Percentiles rank a stretch among this genome's conserved stretches.
phyloP scores from a whole-genome alignment of 2,888 invertebrate genomes.

The Apamea crenata region DNA sequence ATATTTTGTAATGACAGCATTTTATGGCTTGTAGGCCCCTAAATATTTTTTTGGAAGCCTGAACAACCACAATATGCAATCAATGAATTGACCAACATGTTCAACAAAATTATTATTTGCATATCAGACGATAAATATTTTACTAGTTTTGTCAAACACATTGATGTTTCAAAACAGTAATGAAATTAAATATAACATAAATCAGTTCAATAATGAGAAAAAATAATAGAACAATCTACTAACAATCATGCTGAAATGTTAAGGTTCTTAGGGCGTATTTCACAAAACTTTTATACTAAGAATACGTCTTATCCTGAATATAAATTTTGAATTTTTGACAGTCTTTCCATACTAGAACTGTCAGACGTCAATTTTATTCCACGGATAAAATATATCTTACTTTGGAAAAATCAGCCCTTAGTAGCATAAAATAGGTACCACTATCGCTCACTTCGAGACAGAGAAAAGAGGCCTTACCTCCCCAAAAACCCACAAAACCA shows the following conservation, averaged over 20 bases:
- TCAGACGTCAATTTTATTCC: neutral
- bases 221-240: neutral
- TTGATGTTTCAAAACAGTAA: neutral
- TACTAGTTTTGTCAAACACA: neutral
- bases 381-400: neutral
- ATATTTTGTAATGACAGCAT: neutral
- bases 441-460: neutral
- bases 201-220: too few relatives aligned
- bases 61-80: neutral
- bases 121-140: constrained; percentile 17
- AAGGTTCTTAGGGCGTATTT: neutral
- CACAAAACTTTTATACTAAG: neutral
- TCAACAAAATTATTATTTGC: constrained; percentile 3
- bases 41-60: too few relatives aligned
- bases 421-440: neutral
- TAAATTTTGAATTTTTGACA: neutral
- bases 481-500: neutral
- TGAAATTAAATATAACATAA: too few relatives aligned
- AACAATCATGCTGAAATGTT: neutral
- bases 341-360: neutral
- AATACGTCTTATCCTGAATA: neutral
- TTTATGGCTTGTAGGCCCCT: too few relatives aligned
- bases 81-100: neutral
- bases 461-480: neutral
- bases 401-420: neutral